These are phyloP conservation scores for Agapornis roseicollis DNA, from an alignment of 2,113 vertebrate genomes.

Conservation along the genomic window DNA sequence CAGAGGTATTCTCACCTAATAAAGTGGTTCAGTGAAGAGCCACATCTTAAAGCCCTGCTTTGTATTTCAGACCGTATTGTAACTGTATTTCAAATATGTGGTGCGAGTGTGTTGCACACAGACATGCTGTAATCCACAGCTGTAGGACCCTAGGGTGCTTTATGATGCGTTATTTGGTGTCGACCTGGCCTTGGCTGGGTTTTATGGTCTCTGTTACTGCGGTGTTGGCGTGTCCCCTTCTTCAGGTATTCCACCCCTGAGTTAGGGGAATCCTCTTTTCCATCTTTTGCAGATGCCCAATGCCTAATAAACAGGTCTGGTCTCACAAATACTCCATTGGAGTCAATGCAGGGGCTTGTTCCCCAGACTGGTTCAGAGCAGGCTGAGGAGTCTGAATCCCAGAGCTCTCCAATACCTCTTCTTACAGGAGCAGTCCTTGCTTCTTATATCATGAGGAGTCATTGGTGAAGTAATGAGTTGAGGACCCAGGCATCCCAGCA, in stretches of 20 bases:
- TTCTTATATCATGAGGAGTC: neutral
- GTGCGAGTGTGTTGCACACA: neutral
- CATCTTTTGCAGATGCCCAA: fast-evolving
- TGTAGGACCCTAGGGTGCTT: neutral
- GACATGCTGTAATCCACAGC: neutral
- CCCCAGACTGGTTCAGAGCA: neutral
- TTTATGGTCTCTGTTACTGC: neutral
- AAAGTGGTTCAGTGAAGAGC: neutral
- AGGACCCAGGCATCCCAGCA: neutral
- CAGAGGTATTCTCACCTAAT: neutral
- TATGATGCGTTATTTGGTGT: neutral
- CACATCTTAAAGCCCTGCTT: neutral
- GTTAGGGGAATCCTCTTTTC: neutral
- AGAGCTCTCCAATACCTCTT: neutral
- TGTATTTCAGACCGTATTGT: neutral
- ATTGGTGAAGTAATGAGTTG: neutral
- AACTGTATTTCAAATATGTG: neutral
- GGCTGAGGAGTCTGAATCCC: neutral
- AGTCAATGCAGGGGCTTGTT: neutral
- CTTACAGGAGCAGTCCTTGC: neutral
- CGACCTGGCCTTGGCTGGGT: neutral
- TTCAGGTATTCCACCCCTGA: neutral
- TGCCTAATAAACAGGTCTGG: neutral
- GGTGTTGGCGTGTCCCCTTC: neutral
- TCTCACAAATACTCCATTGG: neutral